A percentile compares a stretch with the other conserved stretches of the same genome.
Conservation (phyloP, 2,113 vertebrate species). For the Rhynchomys soricoides region DNA sequence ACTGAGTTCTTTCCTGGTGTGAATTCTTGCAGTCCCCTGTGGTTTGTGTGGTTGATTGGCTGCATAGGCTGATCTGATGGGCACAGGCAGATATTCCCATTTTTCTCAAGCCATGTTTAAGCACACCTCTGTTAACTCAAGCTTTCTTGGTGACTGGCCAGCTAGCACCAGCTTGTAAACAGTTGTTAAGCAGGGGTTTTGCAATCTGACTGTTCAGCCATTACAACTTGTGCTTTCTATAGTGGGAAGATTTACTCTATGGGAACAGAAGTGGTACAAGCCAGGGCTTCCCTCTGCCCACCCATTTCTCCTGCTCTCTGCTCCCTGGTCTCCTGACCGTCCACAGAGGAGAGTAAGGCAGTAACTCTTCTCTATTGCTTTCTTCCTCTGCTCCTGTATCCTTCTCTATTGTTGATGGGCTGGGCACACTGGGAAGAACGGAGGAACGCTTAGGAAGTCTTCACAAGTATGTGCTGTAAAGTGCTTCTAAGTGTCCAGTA, state of each 20-base stretch:
- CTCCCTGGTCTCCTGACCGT: not conserved
- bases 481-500: not conserved
- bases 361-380: not conserved
- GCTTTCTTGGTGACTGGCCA: not conserved
- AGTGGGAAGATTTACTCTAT: not conserved
- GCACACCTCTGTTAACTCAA: not conserved
- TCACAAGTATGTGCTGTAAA: accelerated
- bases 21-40: too few species aligned
- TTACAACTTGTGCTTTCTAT: not conserved
- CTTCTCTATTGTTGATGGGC: not conserved
- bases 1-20: not conserved
- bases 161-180: not conserved
- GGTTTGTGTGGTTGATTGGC: not conserved
- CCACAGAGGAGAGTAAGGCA: too few species aligned
- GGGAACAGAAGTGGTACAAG: not conserved
- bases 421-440: too few species aligned
- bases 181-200: not conserved
- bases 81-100: not conserved
- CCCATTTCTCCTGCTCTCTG: too few species aligned
- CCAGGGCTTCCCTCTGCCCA: not conserved
- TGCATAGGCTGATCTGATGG: not conserved
- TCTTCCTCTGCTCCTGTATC: not conserved
- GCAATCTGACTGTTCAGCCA: not conserved
- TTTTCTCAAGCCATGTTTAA: not conserved
- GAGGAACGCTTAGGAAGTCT: not conserved